Evolutionary conservation across 2,888 invertebrate genomes (phyloP).

Genomic region (Byasa hedistus): DNA sequence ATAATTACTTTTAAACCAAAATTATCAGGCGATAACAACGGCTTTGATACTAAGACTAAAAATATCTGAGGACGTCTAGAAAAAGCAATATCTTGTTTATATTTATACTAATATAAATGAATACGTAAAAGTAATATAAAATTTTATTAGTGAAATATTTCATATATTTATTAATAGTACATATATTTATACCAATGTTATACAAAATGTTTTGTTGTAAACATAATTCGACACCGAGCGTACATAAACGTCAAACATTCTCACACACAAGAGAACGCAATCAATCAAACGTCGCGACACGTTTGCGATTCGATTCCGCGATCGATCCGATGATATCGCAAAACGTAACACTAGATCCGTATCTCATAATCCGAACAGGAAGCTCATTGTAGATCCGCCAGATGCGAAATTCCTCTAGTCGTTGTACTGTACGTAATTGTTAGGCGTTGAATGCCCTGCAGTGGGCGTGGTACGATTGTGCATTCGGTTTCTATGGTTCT

Average conservation of each 20-base stretch:
- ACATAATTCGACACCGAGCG: conserved; percentile 36
- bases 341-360: conserved; percentile 64
- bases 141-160: not conserved
- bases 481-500: conserved; percentile 52
- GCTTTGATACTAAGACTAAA: too few relatives aligned
- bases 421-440: conserved; percentile 48
- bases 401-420: conserved; percentile 74
- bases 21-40: too few relatives aligned
- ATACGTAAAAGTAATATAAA: not conserved
- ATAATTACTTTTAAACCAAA: not conserved
- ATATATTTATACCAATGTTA: not conserved
- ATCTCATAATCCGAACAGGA: conserved; percentile 78
- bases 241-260: conserved; percentile 32
- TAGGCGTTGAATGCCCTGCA: conserved; percentile 51
- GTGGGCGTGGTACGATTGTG: conserved; percentile 71
- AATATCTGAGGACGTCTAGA: too few relatives aligned
- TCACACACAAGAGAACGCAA: conserved; percentile 37
- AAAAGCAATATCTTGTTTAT: too few relatives aligned
- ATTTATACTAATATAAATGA: too few relatives aligned
- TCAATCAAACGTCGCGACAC: conserved; percentile 46
- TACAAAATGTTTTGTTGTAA: not conserved
- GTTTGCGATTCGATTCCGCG: conserved; percentile 51
- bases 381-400: conserved; percentile 68
- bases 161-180: too few relatives aligned
- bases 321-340: conserved; percentile 52